phyloP scores from a whole-genome alignment of 2,888 invertebrate species.

The Pimpla rufipes region DNA sequence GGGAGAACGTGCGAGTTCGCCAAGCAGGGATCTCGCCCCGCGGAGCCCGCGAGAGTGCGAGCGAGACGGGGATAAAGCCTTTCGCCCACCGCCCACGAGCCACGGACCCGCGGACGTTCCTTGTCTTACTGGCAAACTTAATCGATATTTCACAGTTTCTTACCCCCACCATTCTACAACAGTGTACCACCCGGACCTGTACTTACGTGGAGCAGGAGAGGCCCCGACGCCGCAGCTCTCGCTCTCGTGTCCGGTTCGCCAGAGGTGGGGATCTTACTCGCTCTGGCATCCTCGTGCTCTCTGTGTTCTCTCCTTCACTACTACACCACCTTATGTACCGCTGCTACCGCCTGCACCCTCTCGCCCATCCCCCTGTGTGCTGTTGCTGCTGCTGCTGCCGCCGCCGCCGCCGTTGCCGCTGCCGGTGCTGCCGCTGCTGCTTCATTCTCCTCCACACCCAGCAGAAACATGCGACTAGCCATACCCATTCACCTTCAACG shows the following conservation, averaged over 20 bases:
- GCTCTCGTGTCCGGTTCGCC: slow-evolving; percentile 71
- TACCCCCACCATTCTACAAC: slow-evolving; percentile 81
- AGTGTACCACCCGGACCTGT: slow-evolving; percentile 58
- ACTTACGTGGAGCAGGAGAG: slow-evolving; percentile 35
- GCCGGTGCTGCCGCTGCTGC: slow-evolving; percentile 66
- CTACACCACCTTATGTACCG: slow-evolving; percentile 29
- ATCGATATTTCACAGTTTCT: slow-evolving; percentile 86
- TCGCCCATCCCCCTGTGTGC: slow-evolving; percentile 62
- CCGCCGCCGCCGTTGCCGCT: slow-evolving; percentile 66
- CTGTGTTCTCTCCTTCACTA: slow-evolving; percentile 43
- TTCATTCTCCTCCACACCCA: slow-evolving; percentile 65
- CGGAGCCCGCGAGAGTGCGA: slow-evolving; percentile 5
- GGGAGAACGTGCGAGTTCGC: slow-evolving; percentile 26
- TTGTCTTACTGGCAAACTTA: slow-evolving; percentile 86
- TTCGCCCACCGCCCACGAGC: slow-evolving; percentile 64
- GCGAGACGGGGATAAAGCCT: slow-evolving; percentile 51
- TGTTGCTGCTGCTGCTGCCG: slow-evolving; percentile 64
- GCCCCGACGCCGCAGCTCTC: slow-evolving; percentile 65
- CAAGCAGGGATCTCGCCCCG: slow-evolving; percentile 4
- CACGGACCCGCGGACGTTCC: slow-evolving; percentile 84
- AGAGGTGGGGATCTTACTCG: slow-evolving; percentile 47
- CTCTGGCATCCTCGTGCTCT: slow-evolving; percentile 46
- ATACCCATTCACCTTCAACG: slow-evolving; percentile 51
- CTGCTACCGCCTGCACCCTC: slow-evolving; percentile 26
- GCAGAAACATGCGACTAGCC: slow-evolving; percentile 57